Base-by-base conservation (phyloP, 2,888 invertebrate species). In the Leucoma salicis region DNA sequence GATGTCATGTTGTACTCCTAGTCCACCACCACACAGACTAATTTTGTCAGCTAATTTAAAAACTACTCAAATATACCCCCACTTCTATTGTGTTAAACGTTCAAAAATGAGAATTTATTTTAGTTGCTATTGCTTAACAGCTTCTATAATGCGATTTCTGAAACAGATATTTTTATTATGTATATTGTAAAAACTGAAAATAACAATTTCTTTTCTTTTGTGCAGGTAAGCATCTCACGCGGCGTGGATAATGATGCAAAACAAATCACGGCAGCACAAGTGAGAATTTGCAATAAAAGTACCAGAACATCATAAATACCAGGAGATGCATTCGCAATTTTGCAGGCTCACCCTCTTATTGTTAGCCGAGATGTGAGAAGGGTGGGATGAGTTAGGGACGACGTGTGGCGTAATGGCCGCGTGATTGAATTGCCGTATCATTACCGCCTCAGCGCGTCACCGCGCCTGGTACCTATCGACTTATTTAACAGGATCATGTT, bases 401-500 rank as follows among this genome's bases (percentile, higher is more conserved):
- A 64, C 69, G 69, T 67, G 70, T 71, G 66, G 65, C 65, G 74
- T 78, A 81, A 81, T 79, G 70, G 75, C 66, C 69, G 65, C 70
- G 70, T 74, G 82, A 82, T 85, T 82, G 78, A 82, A 83, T 78
- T 74, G 77, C 73, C 75, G 70, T 76, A 78, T 80, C 74, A 73
- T 72, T 69, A 68, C 70, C 72, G 70, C 79, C 70, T 73, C 69
- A 63, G 61, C 70, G 66, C 73, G 62, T 63, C 64, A 60, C 62
- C 58, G 64, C 69, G 63, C 80, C 76, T 76, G 68, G 77, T 78
- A 74, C 70, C 63, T 69, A 76, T 82, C 65, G 70, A 74, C 72
- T 76, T 78, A 78, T 77, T 74, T 74, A 67, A 63, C 58, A 56
- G 65, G 66, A 53, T 58, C 58, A 56, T 59, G 57, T 57, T 63